phyloP scores from a whole-genome alignment of 2,113 vertebrate species.

The Tauraco erythrolophus region DNA sequence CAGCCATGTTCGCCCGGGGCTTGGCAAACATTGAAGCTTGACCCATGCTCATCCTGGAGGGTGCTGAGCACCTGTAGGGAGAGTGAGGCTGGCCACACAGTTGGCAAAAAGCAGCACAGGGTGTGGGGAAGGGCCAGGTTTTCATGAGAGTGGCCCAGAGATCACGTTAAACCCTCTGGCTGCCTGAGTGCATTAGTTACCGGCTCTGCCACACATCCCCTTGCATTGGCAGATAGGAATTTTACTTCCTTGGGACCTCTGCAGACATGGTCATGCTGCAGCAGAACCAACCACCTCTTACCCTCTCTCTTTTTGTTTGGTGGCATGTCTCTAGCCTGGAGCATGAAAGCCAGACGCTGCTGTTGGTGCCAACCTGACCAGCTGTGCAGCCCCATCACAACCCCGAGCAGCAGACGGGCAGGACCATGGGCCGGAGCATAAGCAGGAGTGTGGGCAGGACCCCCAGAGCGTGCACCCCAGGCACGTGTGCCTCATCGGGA shows the following conservation, averaged over 20 bases:
- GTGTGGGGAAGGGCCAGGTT: neutral
- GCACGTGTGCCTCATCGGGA: rapidly evolving
- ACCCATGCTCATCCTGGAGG: neutral
- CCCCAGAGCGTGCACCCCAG: too few species aligned
- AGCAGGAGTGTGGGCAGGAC: neutral
- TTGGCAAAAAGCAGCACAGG: neutral
- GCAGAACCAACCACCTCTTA: neutral
- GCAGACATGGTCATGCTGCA: rapidly evolving
- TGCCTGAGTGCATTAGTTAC: neutral
- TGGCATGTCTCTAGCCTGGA: neutral
- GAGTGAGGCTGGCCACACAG: rapidly evolving
- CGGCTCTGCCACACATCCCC: neutral
- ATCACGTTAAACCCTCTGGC: neutral
- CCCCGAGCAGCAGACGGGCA: neutral
- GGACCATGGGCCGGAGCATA: neutral
- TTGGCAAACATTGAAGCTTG: neutral
- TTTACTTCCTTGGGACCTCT: neutral
- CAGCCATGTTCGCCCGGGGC: rapidly evolving
- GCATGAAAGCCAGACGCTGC: neutral
- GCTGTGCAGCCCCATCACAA: neutral
- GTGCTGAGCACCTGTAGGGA: neutral
- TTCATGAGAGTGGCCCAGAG: neutral
- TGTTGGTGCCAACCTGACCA: neutral
- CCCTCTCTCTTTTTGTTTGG: neutral
- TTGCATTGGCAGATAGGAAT: neutral